Evolutionary conservation across 2,113 vertebrate genomes (phyloP), one percentile per base, ranked within the genome.

Genomic region (Rhinolophus ferrumequinum): DNA sequence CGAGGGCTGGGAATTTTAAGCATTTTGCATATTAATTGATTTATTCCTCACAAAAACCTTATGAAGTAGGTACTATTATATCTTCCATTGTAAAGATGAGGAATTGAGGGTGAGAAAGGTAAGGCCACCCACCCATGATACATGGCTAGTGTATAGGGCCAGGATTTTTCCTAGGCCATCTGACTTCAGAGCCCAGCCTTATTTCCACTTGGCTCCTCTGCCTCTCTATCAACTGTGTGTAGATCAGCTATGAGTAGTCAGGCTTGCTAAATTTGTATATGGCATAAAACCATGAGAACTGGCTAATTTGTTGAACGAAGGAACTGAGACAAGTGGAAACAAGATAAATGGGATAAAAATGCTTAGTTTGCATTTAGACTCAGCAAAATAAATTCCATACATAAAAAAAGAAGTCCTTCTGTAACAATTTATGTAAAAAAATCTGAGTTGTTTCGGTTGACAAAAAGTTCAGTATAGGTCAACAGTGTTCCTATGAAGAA

Each of bases 241-340:
- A 88, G 35, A 89, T 69, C 16, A 54, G 12, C 41, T 10, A 80
- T 21, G 94, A 15, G 15, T 54, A 93, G 33, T 76, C 50, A 75
- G 60, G 33, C 13, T 66, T 70, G 1, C 81, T 70, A 95, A 72
- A 28, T 26, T 11, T 70, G 15, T 66, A 62, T 54, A 92, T 18
- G 2, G 7, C 64, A 93, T 64, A 75, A 75, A 95, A 88, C 26
- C 52, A 90, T 75, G 58, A 56, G 62, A 86, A 80, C 2, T 41
- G 67, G 19, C 11, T 77, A 28, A 28, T 75, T 54, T 88, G n/a
- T 84, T 90, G 88, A 76, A 84, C 5, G 28, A 76, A 19, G 94
- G 72, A 83, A 69, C 54, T 75, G 81, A 94, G 47, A 85, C 77
- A 85, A 97, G 62, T 73, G 54, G 81, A 93, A 96, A 69, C 81